Evolutionary conservation across 2,797 vertebrate species (phyloP).

Genomic region (Leptatherina wallacei): DNA sequence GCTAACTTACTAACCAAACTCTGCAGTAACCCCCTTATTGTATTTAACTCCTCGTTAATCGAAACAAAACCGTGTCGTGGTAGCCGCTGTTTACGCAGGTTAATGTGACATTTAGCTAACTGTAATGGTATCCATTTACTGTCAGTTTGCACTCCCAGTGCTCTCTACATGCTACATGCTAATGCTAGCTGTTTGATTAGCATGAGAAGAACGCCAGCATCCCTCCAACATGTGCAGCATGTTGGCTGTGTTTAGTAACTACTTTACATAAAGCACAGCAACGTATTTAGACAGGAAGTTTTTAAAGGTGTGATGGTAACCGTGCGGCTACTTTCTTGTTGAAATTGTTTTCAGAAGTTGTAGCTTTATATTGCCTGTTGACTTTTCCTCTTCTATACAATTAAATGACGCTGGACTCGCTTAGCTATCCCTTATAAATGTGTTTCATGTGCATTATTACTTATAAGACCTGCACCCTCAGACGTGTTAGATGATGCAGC

Average conservation of each 20-base stretch:
- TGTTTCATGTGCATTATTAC: background rate
- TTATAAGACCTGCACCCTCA: background rate
- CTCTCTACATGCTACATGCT: constrained; percentile 38
- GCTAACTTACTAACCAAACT: constrained; percentile 35
- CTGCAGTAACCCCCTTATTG: background rate
- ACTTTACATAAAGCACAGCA: background rate
- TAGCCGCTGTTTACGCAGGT: fast-evolving
- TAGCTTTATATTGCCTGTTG: background rate
- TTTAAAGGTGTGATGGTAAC: background rate
- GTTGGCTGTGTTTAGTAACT: constrained; percentile 1
- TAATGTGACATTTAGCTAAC: background rate
- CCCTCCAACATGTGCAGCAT: constrained; percentile 37
- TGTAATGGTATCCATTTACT: background rate
- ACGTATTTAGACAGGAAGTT: background rate
- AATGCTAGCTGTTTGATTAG: constrained; percentile 67
- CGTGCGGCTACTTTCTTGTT: no score
- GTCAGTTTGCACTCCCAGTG: background rate
- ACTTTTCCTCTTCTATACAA: background rate
- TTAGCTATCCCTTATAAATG: background rate
- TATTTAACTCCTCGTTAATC: no score
- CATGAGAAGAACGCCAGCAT: constrained; percentile 51
- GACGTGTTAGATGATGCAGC: background rate
- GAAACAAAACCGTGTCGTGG: no score
- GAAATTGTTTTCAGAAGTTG: background rate
- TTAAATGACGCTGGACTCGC: background rate